phyloP scores from a whole-genome alignment of 2,113 vertebrate genomes.

The Eidolon helvum region DNA sequence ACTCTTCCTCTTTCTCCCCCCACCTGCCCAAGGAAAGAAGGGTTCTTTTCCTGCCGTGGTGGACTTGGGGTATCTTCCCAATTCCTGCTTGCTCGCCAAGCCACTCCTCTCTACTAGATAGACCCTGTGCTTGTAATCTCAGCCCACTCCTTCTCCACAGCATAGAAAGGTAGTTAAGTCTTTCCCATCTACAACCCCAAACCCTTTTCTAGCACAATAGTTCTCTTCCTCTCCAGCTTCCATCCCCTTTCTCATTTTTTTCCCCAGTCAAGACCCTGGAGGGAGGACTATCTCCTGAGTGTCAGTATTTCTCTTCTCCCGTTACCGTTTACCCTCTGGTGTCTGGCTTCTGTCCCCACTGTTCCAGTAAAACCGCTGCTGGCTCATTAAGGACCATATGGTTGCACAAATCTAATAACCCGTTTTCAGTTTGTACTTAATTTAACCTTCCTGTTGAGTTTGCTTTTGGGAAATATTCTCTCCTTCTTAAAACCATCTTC shows the following conservation, averaged over 20 bases:
- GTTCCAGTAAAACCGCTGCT: not conserved
- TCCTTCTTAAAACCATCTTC: not conserved
- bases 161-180: not conserved
- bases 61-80: not conserved
- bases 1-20: not conserved
- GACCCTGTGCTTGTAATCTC: not conserved
- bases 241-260: not conserved
- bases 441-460: not conserved
- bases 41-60: accelerated
- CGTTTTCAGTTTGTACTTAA: not conserved
- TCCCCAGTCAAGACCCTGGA: not conserved
- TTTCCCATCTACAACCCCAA: not conserved
- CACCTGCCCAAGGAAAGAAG: not conserved
- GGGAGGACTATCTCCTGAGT: not conserved
- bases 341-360: not conserved
- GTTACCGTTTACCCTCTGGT: not conserved
- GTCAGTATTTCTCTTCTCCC: not conserved
- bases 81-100: too few species aligned
- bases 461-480: not conserved
- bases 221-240: not conserved
- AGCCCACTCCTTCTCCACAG: not conserved
- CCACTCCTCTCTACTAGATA: too few species aligned
- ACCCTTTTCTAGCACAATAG: not conserved
- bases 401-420: not conserved
- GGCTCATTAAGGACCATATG: not conserved